These are phyloP conservation scores for Cheumatopsyche charites DNA, from an alignment of 1,140 invertebrate genomes.

Conservation along the genomic window DNA sequence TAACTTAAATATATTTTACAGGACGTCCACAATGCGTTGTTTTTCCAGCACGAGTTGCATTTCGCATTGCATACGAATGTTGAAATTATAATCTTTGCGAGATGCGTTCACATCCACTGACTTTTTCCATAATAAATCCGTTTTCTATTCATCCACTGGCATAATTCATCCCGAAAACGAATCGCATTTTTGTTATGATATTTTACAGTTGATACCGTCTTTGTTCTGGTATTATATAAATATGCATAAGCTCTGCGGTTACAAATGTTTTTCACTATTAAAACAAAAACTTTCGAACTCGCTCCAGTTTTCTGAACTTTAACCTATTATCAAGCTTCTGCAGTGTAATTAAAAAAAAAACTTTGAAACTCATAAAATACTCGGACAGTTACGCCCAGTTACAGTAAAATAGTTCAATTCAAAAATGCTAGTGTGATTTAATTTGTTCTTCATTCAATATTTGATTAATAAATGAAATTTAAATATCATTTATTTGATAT, in stretches of 20 bases:
- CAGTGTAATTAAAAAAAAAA: constrained; percentile 24
- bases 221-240: too few relatives aligned
- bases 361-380: constrained; percentile 26
- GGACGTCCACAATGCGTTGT: neutral
- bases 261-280: constrained; percentile 13
- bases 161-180: too few relatives aligned
- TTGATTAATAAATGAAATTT: neutral
- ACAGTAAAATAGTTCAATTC: neutral
- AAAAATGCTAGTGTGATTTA: neutral
- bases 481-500: neutral
- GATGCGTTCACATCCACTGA: too few relatives aligned
- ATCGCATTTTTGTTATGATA: too few relatives aligned
- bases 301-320: neutral
- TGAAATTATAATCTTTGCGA: neutral
- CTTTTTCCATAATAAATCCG: too few relatives aligned
- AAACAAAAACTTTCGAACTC: constrained; percentile 9
- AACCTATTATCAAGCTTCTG: constrained; percentile 24
- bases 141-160: too few relatives aligned
- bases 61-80: constrained; percentile 7
- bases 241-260: neutral
- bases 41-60: neutral
- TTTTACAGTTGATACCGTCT: too few relatives aligned
- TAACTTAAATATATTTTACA: constrained; percentile 18
- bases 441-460: neutral
- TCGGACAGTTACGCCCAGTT: constrained; percentile 3